Percentiles rank a stretch among this genome's conserved stretches.
phyloP scores from a whole-genome alignment of 37 sponge, comb jelly and placozoan species.

The Hormiphora californensis region DNA sequence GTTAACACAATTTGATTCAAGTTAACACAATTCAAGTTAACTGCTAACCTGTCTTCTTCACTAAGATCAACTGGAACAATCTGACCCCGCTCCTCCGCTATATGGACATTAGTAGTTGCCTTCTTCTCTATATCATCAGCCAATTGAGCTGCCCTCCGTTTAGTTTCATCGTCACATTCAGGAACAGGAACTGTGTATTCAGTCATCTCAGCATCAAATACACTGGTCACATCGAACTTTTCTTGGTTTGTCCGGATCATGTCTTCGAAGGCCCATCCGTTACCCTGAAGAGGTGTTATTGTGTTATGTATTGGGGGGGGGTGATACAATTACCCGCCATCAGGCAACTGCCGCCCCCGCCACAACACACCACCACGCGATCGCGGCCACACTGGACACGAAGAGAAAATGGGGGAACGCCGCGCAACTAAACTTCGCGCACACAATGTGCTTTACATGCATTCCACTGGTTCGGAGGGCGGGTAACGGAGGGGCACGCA shows the following conservation, averaged over 20 bases:
- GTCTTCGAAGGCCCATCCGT: conserved; percentile 52
- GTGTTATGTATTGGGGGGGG: neutral
- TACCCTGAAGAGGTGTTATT: conserved; percentile 23
- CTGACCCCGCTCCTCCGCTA: conserved; percentile 48
- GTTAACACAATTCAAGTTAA: neutral
- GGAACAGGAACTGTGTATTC: conserved; percentile 53
- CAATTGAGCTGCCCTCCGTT: neutral
- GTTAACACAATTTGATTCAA: too few relatives aligned
- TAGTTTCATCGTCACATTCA: conserved; percentile 50
- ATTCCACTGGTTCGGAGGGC: too few relatives aligned
- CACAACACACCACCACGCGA: neutral
- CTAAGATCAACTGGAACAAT: conserved; percentile 10
- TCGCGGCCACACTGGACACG: too few relatives aligned
- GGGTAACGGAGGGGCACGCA: too few relatives aligned
- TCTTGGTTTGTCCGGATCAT: conserved; percentile 53
- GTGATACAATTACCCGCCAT: too few relatives aligned
- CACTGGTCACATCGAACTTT: conserved; percentile 36
- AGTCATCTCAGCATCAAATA: neutral
- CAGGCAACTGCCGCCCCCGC: neutral
- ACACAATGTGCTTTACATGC: conserved; percentile 8
- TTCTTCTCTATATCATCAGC: conserved; percentile 52
- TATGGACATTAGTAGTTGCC: conserved; percentile 25
- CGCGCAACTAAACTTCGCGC: conserved; percentile 11
- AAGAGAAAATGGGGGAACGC: neutral
- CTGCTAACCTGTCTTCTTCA: conserved; percentile 16